Conservation (phyloP, 2,888 invertebrate genomes). For the Phortica okadai region DNA sequence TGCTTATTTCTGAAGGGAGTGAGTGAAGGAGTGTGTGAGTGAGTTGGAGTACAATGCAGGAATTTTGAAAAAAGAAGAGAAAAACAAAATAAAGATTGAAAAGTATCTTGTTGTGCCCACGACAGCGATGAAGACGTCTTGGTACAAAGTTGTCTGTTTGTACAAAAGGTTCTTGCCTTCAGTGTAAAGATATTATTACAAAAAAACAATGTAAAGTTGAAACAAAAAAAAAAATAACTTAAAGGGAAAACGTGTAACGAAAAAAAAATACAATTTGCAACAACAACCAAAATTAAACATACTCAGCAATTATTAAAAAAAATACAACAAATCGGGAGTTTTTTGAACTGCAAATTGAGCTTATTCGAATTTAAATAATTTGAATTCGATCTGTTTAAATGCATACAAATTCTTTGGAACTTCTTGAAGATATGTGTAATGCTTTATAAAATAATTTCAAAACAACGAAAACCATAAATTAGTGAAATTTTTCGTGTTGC, state of each 20-base stretch:
- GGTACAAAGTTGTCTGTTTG: conserved; percentile 45
- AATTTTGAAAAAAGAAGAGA: conserved; percentile 30
- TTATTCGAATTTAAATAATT: background rate
- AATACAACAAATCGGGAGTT: background rate
- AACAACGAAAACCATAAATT: background rate
- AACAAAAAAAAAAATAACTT: conserved; percentile 34
- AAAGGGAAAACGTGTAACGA: conserved; percentile 10
- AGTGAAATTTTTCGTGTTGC: conserved; percentile 23
- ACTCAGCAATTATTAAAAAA: conserved; percentile 49
- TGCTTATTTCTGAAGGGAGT: conserved; percentile 50
- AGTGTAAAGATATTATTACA: conserved; percentile 62
- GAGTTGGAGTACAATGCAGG: conserved; percentile 18
- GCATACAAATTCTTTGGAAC: background rate
- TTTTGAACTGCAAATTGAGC: conserved; percentile 5
- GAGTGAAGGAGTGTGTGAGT: background rate
- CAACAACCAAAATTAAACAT: conserved; percentile 38
- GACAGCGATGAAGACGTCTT: background rate
- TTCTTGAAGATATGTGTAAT: background rate
- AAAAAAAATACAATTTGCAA: conserved; percentile 40
- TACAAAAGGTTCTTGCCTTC: conserved; percentile 68
- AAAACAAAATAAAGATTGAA: conserved; percentile 55
- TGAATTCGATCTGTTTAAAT: background rate
- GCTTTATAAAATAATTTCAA: background rate
- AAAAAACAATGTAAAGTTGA: conserved; percentile 37
- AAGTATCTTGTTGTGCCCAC: conserved; percentile 51